Conservation (phyloP, 2,888 invertebrate genomes). For the Standfussiana lucernea region DNA sequence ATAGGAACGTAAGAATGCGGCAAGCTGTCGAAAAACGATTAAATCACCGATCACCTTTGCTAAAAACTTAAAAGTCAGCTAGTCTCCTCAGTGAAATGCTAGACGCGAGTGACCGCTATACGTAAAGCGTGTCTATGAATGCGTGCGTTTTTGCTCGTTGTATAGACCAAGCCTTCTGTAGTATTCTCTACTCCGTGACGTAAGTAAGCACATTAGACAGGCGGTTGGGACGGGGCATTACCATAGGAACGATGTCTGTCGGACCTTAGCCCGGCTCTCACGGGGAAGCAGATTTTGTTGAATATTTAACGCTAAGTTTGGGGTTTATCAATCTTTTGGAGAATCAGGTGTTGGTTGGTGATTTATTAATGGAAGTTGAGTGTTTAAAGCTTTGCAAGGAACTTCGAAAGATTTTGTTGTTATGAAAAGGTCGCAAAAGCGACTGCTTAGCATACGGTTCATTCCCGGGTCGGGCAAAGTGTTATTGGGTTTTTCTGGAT, state of each 20-base stretch:
- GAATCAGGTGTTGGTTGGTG: conserved; percentile 38
- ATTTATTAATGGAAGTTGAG: conserved; percentile 18
- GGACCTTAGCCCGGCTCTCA: conserved; percentile 12
- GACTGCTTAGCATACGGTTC: too few relatives aligned
- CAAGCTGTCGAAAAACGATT: too few relatives aligned
- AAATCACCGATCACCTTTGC: too few relatives aligned
- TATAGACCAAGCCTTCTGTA: conserved; percentile 5
- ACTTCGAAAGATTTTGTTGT: conserved; percentile 5
- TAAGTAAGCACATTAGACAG: conserved; percentile 46
- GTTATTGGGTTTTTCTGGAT: too few relatives aligned
- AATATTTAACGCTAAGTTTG: conserved; percentile 49
- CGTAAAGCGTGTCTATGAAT: not conserved
- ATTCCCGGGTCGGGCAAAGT: too few relatives aligned
- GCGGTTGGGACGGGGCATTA: conserved; percentile 40
- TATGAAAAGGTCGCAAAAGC: too few relatives aligned
- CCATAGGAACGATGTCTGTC: conserved; percentile 54
- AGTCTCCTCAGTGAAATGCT: too few relatives aligned
- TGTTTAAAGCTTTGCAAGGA: conserved; percentile 10
- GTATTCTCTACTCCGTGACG: not conserved
- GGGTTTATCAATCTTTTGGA: conserved; percentile 42
- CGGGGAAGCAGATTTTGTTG: conserved; percentile 12
- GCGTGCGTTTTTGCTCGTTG: not conserved
- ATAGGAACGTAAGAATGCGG: too few relatives aligned
- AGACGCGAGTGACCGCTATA: not conserved
- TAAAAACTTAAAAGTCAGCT: too few relatives aligned